Evolutionary conservation across 2,113 vertebrate genomes (phyloP), one percentile per base, ranked within the genome.

Genomic region (Sceloporus tristichus): DNA sequence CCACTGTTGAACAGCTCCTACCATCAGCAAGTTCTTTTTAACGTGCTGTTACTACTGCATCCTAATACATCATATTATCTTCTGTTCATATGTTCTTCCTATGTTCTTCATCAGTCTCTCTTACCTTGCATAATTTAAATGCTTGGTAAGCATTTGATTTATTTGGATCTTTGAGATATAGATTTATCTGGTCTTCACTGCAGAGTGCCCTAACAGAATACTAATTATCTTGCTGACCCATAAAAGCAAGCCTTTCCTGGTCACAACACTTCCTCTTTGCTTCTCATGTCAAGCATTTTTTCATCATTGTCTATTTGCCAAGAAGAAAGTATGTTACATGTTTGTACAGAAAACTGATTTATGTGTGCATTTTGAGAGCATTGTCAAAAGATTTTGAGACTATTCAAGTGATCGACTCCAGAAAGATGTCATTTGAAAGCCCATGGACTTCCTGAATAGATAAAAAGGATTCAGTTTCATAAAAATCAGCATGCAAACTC

Each of bases 121-220:
- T 79, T 38, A 56, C 74, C 16, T 70, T 71, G 25, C 34, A 42
- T 71, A 88, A 75, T 75, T 71, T 75, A 53, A 74, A 74, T 62
- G 48, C 42, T 34, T 71, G 34, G 25, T 40, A 53, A 53, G 4
- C 23, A 38, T 73, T 27, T 59, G 7, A 38, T 48, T 54, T 10
- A 5, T 48, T 48, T 48, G 48, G 54, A 1, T 62, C 40, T 14
- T 5, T 38, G 82, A 71, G 18, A 18, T 21, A 38, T 21, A 9
- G 27, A 56, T 56, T 9, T 53, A 59, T 14, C 48, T 40, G 59
- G 7, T 2, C 56, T 74, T 38, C 3, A 38, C 38, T 84, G 8
- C 85, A 68, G 23, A 53, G 40, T 34, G 8, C 29, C 40, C 7
- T 66, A 78, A 68, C 14, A 68, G 71, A 10, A 42, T 40, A 5